Evolutionary conservation across 2,797 vertebrate genomes (phyloP).

Genomic region (Silurus lanzhouensis): DNA sequence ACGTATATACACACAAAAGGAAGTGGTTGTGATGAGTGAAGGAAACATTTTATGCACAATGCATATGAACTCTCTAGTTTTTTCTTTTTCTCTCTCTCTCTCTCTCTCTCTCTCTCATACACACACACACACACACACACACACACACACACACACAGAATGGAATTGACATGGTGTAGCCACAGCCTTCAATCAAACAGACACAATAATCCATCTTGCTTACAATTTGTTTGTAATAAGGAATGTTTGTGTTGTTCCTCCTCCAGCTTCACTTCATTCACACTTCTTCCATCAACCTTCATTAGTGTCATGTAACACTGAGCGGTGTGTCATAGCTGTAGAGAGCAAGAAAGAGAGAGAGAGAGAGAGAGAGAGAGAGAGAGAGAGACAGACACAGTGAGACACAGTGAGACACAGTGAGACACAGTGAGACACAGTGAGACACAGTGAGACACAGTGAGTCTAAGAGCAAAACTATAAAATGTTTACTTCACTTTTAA

Average conservation of each 20-base stretch:
- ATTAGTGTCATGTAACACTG: neutral
- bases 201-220: neutral
- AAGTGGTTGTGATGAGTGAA: slow-evolving; percentile 1
- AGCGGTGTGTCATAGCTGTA: neutral
- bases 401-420: neutral
- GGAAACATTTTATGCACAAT: slow-evolving; percentile 11
- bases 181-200: slow-evolving; percentile 20
- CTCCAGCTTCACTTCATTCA: neutral
- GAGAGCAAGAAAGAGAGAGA: neutral
- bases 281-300: no score
- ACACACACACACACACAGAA: no score
- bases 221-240: neutral
- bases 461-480: neutral
- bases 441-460: neutral
- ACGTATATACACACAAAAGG: slow-evolving; percentile 1
- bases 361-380: neutral
- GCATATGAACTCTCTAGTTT: neutral
- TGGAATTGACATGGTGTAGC: neutral
- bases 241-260: neutral
- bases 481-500: slow-evolving; percentile 14
- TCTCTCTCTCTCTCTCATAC: no score
- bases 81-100: no score
- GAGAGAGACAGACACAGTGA: neutral
- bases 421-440: neutral
- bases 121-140: no score